These are phyloP conservation scores for Petrocephalus zakoni DNA, from an alignment of 2,113 vertebrate genomes.

Conservation along the genomic window DNA sequence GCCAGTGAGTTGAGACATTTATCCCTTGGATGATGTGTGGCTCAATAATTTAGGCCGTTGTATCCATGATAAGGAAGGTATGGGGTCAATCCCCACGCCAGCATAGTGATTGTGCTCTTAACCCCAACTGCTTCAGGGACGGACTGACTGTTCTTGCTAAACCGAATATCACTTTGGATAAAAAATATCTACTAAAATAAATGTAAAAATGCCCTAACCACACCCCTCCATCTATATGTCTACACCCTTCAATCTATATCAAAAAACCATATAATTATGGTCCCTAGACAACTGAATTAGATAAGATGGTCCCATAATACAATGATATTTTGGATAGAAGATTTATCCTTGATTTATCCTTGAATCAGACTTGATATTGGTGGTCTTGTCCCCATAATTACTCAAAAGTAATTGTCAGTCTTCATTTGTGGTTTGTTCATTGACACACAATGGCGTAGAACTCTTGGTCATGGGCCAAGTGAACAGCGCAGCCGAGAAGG, in stretches of 20 bases:
- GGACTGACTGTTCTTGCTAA: background rate
- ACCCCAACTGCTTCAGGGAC: background rate
- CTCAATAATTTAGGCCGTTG: background rate
- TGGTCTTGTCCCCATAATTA: background rate
- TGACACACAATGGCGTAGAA: constrained; percentile 31
- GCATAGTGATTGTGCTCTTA: background rate
- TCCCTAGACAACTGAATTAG: background rate
- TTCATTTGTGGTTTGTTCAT: background rate
- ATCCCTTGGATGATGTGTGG: too few relatives aligned
- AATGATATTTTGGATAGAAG: background rate
- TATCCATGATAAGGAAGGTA: background rate
- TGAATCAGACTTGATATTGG: background rate
- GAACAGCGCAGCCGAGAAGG: constrained; percentile 1
- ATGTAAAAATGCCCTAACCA: background rate
- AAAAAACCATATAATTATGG: background rate
- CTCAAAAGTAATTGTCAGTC: background rate
- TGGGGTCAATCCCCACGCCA: background rate
- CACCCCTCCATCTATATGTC: background rate
- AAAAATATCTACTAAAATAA: background rate
- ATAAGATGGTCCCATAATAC: background rate
- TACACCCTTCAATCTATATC: background rate
- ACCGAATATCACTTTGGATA: background rate
- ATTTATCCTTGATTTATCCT: too few relatives aligned
- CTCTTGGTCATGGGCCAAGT: constrained; percentile 52
- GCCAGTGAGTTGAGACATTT: too few relatives aligned